Evolutionary conservation across 2,797 vertebrate species (phyloP).

Genomic region (Mormyrops attenuatus): DNA sequence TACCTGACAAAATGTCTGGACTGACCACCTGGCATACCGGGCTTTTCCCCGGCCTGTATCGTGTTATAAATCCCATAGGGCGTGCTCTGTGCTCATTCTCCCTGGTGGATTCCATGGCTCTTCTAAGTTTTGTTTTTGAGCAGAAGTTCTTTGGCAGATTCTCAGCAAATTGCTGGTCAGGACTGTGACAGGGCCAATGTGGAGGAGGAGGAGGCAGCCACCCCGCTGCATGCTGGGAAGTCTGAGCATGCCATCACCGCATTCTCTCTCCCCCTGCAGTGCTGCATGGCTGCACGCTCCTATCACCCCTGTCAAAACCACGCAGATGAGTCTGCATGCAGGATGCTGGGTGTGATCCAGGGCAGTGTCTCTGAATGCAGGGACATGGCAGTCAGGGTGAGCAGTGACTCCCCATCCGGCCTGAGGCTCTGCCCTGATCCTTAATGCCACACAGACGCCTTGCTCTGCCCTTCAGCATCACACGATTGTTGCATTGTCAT

Average conservation of each 20-base stretch:
- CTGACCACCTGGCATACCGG: neutral
- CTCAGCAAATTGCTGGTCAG: neutral
- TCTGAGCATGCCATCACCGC: neutral
- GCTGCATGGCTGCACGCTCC: neutral
- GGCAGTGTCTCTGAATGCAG: neutral
- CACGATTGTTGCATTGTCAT: no score
- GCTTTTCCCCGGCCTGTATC: neutral
- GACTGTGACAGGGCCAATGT: neutral
- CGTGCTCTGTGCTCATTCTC: neutral
- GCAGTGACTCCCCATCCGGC: neutral
- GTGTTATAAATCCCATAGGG: neutral
- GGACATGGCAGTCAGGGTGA: neutral
- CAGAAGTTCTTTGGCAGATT: neutral
- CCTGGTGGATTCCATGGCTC: neutral
- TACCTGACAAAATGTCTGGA: neutral
- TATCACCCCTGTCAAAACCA: neutral
- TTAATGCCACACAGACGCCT: neutral
- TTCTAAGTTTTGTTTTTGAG: neutral
- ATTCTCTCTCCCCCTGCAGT: neutral
- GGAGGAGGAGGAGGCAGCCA: neutral
- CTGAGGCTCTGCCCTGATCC: neutral
- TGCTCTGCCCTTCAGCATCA: no score
- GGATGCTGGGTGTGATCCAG: neutral
- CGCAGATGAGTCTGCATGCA: neutral
- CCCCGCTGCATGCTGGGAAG: neutral